Evolutionary conservation across 2,113 vertebrate species (phyloP).

Genomic region (Nothocercus nigrocapillus): DNA sequence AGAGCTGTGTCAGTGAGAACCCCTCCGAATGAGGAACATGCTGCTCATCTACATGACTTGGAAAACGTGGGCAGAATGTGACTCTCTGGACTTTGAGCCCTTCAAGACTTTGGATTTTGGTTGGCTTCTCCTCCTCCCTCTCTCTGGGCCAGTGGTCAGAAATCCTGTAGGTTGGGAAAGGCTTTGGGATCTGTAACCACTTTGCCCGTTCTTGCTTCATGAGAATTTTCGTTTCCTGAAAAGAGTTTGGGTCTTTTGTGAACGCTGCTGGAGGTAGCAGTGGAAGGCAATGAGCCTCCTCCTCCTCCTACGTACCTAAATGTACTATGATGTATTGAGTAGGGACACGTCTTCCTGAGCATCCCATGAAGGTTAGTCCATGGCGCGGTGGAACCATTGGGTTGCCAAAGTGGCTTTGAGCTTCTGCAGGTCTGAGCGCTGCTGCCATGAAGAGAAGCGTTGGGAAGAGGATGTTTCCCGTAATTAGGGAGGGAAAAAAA

Average conservation of each 20-base stretch:
- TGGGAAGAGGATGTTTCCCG: neutral
- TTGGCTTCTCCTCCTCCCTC: neutral
- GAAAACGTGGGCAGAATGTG: neutral
- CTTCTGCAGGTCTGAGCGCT: neutral
- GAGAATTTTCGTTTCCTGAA: neutral
- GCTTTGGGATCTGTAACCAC: neutral
- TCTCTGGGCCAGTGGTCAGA: neutral
- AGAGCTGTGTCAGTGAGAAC: neutral
- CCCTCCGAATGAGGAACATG: neutral
- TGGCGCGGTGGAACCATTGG: neutral
- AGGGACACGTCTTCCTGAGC: neutral
- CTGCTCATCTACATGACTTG: neutral
- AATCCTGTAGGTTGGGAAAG: neutral
- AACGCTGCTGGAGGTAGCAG: neutral
- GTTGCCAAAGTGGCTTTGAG: neutral
- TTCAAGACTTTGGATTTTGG: neutral
- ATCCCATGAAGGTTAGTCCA: neutral
- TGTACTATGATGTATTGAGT: rapidly evolving
- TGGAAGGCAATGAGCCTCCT: too few species aligned
- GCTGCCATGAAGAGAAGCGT: neutral
- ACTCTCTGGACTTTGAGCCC: too few species aligned
- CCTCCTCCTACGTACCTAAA: too few species aligned
- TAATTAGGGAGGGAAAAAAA: neutral
- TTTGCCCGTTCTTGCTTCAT: neutral
- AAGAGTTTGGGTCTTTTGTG: neutral